Evolutionary conservation across 2,113 vertebrate species (phyloP).

Genomic region (Chrysemys picta): DNA sequence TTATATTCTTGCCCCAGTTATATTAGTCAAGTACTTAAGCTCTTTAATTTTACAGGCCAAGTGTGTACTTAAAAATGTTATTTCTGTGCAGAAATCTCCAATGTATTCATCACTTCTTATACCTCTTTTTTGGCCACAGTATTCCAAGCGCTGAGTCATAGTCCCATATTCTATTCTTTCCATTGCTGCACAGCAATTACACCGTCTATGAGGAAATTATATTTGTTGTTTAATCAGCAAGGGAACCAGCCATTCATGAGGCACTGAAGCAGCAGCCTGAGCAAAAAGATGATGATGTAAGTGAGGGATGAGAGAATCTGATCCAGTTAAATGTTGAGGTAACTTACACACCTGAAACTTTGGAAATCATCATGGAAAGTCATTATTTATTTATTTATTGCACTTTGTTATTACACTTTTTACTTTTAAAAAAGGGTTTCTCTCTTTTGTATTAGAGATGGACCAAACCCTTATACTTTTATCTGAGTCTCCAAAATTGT

Average conservation of each 20-base stretch:
- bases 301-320: background rate
- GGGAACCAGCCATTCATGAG: conserved; percentile 38
- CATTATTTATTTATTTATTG: background rate
- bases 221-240: conserved; percentile 68
- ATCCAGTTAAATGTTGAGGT: background rate
- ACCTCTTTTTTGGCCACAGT: conserved; percentile 53
- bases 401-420: background rate
- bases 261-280: background rate
- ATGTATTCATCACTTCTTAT: conserved; percentile 47
- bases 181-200: conserved; percentile 70
- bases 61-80: conserved; percentile 62
- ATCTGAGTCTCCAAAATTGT: background rate
- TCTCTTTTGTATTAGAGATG: background rate
- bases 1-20: conserved; percentile 53
- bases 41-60: conserved; percentile 69
- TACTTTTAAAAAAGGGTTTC: background rate
- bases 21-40: conserved; percentile 54
- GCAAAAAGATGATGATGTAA: conserved; percentile 33
- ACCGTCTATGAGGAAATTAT: conserved; percentile 51
- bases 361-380: background rate
- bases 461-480: background rate
- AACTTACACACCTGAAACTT: background rate
- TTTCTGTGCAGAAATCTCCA: conserved; percentile 53
- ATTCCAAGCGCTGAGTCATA: conserved; percentile 75
- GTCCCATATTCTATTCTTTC: conserved; percentile 70